Base-by-base conservation (phyloP, 2,113 vertebrate species). In the Hippocampus comes region DNA sequence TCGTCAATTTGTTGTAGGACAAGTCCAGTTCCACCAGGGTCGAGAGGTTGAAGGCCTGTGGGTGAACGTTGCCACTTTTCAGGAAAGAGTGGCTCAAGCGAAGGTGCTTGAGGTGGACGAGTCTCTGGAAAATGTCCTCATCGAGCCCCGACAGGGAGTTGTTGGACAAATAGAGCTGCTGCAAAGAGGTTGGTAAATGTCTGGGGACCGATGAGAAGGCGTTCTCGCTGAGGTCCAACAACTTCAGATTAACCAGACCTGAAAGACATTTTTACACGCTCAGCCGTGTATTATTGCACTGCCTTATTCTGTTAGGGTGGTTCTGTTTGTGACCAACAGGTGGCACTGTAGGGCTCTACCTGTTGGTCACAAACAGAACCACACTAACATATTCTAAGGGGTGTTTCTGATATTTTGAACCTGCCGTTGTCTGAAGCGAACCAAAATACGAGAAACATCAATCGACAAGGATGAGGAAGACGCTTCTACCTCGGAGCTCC, bases 1-100 rank as follows among this genome's bases (percentile, higher is more conserved):
- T 71, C 2, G 67, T 89, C 10, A 93, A 87, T 72, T 86, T 86
- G 82, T 93, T 94, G 67, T 92, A 91, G n/a, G 92, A 92, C 42
- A 94, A 88, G 68, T 93, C 93, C 72, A 93, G 81, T 83, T 94
- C 92, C 74, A 93, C 82, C 73, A 94, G 78, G 65, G 89, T 88
- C 79, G 91, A 87, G 42, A 86, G 34, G 69, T 92, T 94, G 80
- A 93, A 92, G 53, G 75, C 84, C 12, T 49, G 59, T 0, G 59
- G 72, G 18, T 82, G 70, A 59, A 93, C 2, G 3, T n/a, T 27
- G 1, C 4, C 23, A 42, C 80, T 91, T 55, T 53, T 63, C 61
- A 94, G 80, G 51, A 68, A 72, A 63, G 92, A 94, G 75, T 68
- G 86, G 74, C 88, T 83, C 10, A 93, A 75, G 21, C 90, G 89